phyloP scores from a whole-genome alignment of 2,797 vertebrate species.

The Poecilia wingei region DNA sequence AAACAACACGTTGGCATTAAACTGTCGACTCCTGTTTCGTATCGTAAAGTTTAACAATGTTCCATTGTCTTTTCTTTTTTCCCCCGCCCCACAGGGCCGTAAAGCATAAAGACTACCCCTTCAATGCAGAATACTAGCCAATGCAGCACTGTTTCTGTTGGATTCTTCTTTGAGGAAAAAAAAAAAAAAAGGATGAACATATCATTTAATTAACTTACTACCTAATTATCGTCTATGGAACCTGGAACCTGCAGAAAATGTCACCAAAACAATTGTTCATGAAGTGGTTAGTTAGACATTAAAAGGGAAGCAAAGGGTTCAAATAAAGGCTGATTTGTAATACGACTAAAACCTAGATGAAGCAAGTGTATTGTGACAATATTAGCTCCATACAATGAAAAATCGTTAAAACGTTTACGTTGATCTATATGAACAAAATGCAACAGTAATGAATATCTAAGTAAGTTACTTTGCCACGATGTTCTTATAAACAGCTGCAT shows the following conservation, averaged over 20 bases:
- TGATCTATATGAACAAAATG: background rate
- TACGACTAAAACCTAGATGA: background rate
- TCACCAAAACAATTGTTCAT: background rate
- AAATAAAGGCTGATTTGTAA: background rate
- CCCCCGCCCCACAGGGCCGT: conserved; percentile 57
- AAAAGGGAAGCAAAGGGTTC: background rate
- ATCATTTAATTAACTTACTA: background rate
- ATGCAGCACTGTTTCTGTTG: background rate
- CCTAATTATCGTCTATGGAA: background rate
- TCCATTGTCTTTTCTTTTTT: conserved; percentile 3
- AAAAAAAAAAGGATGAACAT: background rate
- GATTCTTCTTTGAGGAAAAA: background rate
- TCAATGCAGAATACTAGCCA: conserved; percentile 68
- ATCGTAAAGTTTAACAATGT: background rate
- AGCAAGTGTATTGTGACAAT: background rate
- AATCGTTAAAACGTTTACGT: background rate
- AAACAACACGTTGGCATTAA: background rate
- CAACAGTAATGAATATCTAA: background rate
- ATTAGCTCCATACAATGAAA: background rate
- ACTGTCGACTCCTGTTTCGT: background rate
- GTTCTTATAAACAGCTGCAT: background rate
- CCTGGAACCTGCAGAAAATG: background rate
- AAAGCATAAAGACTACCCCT: conserved; percentile 76
- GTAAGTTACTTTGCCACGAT: background rate
- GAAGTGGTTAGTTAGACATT: background rate